A percentile compares a stretch with the other conserved stretches of the same genome.
Conservation (phyloP, 2,797 vertebrate genomes). For the Malacoraja senta region DNA sequence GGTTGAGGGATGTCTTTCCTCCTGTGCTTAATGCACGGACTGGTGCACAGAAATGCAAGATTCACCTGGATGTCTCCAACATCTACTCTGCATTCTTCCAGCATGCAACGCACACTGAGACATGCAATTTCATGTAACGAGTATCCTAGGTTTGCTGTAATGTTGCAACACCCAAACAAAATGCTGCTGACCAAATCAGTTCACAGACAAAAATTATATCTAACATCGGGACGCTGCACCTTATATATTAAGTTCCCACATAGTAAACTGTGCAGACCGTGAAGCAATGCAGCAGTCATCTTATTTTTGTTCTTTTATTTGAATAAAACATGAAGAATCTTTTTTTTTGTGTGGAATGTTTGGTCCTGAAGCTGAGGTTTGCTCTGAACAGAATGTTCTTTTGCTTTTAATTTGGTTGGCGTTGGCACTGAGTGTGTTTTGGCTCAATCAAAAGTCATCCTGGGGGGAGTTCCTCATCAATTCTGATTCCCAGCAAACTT, state of each 20-base stretch:
- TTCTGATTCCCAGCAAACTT: neutral
- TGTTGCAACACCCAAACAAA: no score
- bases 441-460: neutral
- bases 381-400: conserved; percentile 9
- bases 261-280: neutral
- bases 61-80: no score
- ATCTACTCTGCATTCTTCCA: no score
- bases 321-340: neutral
- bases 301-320: neutral
- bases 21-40: no score
- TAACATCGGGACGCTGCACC: no score
- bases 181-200: no score
- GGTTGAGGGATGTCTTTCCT: no score
- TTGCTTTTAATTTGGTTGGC: neutral
- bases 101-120: no score
- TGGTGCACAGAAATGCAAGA: no score
- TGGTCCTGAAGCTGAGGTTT: neutral
- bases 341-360: neutral
- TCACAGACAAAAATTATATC: no score
- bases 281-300: neutral
- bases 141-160: no score
- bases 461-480: neutral
- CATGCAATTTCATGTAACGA: no score
- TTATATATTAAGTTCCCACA: neutral
- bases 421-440: neutral